Base-by-base conservation (phyloP, 1,140 invertebrate genomes). In the Ceratitis capitata region DNA sequence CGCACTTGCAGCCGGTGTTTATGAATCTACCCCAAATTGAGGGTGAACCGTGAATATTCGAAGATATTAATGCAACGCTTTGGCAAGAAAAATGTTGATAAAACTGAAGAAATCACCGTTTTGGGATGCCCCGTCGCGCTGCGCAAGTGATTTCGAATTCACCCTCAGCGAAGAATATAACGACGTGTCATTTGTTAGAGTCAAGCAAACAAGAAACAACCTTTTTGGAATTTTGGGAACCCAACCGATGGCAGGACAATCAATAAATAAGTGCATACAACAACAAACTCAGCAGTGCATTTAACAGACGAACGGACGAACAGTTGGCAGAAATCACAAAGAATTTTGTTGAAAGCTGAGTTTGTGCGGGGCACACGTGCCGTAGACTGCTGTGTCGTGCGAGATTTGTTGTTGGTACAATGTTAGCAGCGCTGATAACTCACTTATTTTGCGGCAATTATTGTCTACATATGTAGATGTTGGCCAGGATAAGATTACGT, bases 401-500 rank as follows among this genome's bases (percentile, higher is more conserved):
- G 39, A 26, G 39, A n/a, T 47, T 78, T 78, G 35, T 78, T 78
- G 35, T 78, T 42, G 69, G 69, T 35, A 10, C 69, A 78, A 45
- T 78, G 69, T 78, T 23, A 35, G 69, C 16, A 35, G 39, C 9
- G 26, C 19, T 45, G n/a, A 78, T 45, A 78, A 42, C 19, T 69
- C 61, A 45, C 2, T n/a, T n/a, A n/a, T n/a, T 7, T 74, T 23
- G 19, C 45, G 39, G 69, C 7, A 74, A 74, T 45, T 45, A 42
- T 74, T 74, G 69, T 47, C 2, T 47, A 26, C 39, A 45, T 78
- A 45, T 26, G 39, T 78, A 78, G 35, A 26, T 78, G 39, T 42
- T 7, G 42, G 42, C 45, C 16, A n/a, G 69, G 69, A 78, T 78
- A 45, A 26, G 69, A 78, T 78, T 78, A 78, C 69, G 45, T 78